phyloP scores from a whole-genome alignment of 2,888 invertebrate genomes.

The Zaprionus obscuricornis region DNA sequence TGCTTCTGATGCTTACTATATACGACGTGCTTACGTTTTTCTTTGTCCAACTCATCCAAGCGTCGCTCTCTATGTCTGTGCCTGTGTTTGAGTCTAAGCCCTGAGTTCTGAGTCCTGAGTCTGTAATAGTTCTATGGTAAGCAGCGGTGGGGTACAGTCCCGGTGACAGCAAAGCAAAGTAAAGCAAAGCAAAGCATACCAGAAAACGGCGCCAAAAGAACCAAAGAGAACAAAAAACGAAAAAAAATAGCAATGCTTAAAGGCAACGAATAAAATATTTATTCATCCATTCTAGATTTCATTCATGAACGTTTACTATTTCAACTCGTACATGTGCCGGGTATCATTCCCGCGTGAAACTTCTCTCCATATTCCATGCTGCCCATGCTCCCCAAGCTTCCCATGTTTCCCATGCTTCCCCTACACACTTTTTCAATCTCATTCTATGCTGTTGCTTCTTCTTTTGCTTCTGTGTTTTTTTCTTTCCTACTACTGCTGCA shows the following conservation, averaged over 20 bases:
- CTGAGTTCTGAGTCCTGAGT: too few species aligned
- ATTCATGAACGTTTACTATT: conserved; percentile 70
- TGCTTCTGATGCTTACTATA: conserved; percentile 38
- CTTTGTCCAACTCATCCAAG: conserved; percentile 49
- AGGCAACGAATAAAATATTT: conserved; percentile 74
- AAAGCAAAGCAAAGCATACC: conserved; percentile 24
- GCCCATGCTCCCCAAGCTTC: not conserved
- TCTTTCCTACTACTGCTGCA: conserved; percentile 17
- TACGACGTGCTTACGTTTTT: conserved; percentile 61
- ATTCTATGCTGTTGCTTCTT: conserved; percentile 26
- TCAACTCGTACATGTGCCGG: conserved; percentile 46
- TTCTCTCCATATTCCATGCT: conserved; percentile 38
- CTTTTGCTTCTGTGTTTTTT: conserved; percentile 13
- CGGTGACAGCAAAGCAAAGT: conserved; percentile 26
- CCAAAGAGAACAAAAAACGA: not conserved
- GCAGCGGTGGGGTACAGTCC: too few species aligned
- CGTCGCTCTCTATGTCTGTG: too few species aligned
- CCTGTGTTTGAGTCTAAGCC: conserved; percentile 17
- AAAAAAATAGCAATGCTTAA: conserved; percentile 53
- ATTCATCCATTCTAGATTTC: conserved; percentile 74
- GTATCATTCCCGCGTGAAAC: conserved; percentile 42
- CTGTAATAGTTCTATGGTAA: too few species aligned
- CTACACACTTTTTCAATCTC: conserved; percentile 24
- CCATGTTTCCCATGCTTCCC: too few species aligned
- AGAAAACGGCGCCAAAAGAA: conserved; percentile 12